phyloP scores from a whole-genome alignment of 1,140 invertebrate genomes.

The Battus philenor region DNA sequence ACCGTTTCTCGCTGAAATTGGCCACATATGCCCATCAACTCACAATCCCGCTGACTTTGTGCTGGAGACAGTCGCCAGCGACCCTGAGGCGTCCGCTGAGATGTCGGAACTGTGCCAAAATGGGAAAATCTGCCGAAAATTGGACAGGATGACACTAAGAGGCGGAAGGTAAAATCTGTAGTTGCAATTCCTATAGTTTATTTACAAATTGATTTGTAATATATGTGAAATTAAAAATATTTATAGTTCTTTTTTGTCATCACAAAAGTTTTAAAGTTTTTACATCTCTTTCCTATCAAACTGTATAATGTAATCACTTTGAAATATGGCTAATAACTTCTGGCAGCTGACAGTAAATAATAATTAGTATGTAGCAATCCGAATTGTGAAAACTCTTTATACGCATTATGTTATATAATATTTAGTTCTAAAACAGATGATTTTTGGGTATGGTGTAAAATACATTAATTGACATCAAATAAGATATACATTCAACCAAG shows the following conservation, averaged over 20 bases:
- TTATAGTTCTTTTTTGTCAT: background rate
- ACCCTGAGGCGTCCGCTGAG: slow-evolving; percentile 40
- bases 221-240: background rate
- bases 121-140: slow-evolving; percentile 51
- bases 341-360: background rate
- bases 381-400: too few species aligned
- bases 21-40: slow-evolving; percentile 60
- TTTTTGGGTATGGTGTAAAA: too few species aligned
- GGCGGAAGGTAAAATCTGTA: slow-evolving; percentile 41
- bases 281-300: too few species aligned
- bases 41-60: slow-evolving; percentile 71
- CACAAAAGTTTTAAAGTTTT: too few species aligned
- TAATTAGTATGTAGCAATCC: too few species aligned
- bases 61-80: slow-evolving; percentile 49
- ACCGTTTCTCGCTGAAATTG: slow-evolving; percentile 52
- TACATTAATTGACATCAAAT: too few species aligned
- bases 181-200: background rate
- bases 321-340: too few species aligned
- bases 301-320: too few species aligned
- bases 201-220: background rate
- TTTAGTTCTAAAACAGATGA: too few species aligned
- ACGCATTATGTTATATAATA: too few species aligned
- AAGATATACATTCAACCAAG: too few species aligned
- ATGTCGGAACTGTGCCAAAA: slow-evolving; percentile 64
- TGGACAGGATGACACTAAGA: slow-evolving; percentile 46